Base-by-base conservation (phyloP, 2,888 invertebrate species). In the Quadroppia sp. region DNA sequence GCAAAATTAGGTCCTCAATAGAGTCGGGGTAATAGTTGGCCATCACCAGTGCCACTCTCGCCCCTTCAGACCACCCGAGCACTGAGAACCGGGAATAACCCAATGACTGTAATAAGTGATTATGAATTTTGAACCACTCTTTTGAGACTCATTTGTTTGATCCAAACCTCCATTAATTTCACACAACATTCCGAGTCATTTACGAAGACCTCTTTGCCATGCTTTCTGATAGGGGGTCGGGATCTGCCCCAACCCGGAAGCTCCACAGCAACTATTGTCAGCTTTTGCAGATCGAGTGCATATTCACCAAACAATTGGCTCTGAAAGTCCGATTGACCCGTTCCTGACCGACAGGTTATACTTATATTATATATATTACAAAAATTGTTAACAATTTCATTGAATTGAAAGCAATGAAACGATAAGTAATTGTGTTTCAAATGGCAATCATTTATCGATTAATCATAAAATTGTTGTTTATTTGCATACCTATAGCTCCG, bases 401-500 rank as follows among this genome's bases (percentile, higher is more conserved):
- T n/a, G n/a, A n/a, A n/a, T n/a, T n/a, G n/a, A n/a, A n/a, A n/a
- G n/a, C n/a, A n/a, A n/a, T n/a, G n/a, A n/a, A n/a, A n/a, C n/a
- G n/a, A n/a, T n/a, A n/a, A n/a, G n/a, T n/a, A n/a, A n/a, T n/a
- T n/a, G n/a, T n/a, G n/a, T n/a, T n/a, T n/a, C n/a, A n/a, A n/a
- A n/a, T n/a, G n/a, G n/a, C n/a, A n/a, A n/a, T n/a, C n/a, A n/a
- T n/a, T n/a, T n/a, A n/a, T n/a, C n/a, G n/a, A n/a, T n/a, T n/a
- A n/a, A n/a, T n/a, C n/a, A n/a, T n/a, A n/a, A n/a, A n/a, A 23
- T 53, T 53, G 13, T 2, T 11, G 7, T 11, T 23, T 6, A 53
- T 23, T 74, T 36, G 9, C 13, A 67, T 70, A 36, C 71, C 73
- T 13, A 74, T 71, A 0, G 90, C 90, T 48, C 93, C 93, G 0